Evolutionary conservation across 2,113 vertebrate genomes (phyloP), one percentile per base, ranked within the genome.

Genomic region (Elgaria multicarinata): DNA sequence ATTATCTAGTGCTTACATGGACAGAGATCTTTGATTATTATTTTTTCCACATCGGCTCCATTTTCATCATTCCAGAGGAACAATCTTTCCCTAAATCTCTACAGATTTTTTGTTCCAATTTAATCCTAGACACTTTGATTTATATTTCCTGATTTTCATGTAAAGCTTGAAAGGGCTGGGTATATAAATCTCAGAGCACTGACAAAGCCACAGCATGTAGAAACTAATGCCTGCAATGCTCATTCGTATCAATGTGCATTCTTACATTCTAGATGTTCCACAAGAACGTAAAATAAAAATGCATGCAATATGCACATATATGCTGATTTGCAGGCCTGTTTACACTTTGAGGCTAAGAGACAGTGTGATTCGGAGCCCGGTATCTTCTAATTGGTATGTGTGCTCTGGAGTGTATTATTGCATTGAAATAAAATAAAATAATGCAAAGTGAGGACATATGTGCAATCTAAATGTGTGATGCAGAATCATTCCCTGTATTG

Each of bases 121-220:
- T 87, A 87, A 87, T 87, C 75, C 67, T 33, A 87, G 86, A 50
- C 75, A 69, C 62, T 79, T 79, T 87, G 86, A 79, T 87, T 87
- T 79, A 87, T 77, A 78, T 87, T 85, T 79, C 86, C 75, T 22
- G 13, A 79, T 79, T 87, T 87, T 78, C 75, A 79, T 87, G 86
- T 79, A 87, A 79, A 87, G 62, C 22, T 74, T 67, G 62, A 79
- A 79, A 78, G 62, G 75, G 44, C 76, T 79, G 75, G 75, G 42
- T 69, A 79, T 36, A 46, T 67, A 87, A 87, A 79, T 87, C 86
- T 87, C 86, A 79, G 86, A 79, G 76, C 75, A 50, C 62, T 46
- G 42, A 79, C 86, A 69, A 87, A 66, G 44, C 76, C 75, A 67
- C 86, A 87, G 86, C 86, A 69, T 67, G 75, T 79, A 87, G 86